These are phyloP conservation scores for Cataglyphis albicans DNA, from an alignment of 2,888 invertebrate genomes.

Conservation along the genomic window DNA sequence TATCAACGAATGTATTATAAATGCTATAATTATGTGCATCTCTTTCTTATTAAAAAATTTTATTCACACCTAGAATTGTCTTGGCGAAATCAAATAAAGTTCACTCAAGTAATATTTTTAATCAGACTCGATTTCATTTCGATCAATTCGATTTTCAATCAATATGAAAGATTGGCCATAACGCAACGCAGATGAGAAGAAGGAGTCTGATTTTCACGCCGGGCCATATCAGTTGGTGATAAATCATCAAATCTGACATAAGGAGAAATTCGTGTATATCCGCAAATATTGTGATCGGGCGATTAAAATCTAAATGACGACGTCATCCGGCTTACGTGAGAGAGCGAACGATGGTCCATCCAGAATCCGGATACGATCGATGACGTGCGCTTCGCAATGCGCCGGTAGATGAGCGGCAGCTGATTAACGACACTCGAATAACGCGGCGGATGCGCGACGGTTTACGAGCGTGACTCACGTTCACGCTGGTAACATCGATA, in stretches of 20 bases:
- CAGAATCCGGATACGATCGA: conserved; percentile 61
- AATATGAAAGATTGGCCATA: background rate
- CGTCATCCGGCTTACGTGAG: conserved; percentile 52
- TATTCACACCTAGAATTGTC: background rate
- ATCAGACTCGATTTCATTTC: conserved; percentile 1
- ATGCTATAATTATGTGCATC: background rate
- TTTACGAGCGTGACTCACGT: conserved; percentile 60
- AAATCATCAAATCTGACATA: background rate
- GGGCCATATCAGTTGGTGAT: conserved; percentile 18
- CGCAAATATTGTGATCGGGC: background rate
- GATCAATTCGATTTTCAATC: background rate
- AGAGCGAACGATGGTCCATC: conserved; percentile 4
- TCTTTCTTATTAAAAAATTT: background rate
- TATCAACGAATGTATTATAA: background rate
- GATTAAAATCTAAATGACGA: conserved; percentile 44
- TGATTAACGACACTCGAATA: conserved; percentile 59
- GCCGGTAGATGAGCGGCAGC: background rate
- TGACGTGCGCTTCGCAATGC: conserved; percentile 44
- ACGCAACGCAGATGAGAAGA: background rate
- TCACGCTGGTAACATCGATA: conserved; percentile 49
- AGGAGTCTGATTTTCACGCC: conserved; percentile 31
- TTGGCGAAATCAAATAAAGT: background rate
- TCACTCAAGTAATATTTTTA: background rate
- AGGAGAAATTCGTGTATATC: background rate
- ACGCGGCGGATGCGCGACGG: conserved; percentile 43